Evolutionary conservation across 2,113 vertebrate species (phyloP).

Genomic region (Silurus meridionalis): DNA sequence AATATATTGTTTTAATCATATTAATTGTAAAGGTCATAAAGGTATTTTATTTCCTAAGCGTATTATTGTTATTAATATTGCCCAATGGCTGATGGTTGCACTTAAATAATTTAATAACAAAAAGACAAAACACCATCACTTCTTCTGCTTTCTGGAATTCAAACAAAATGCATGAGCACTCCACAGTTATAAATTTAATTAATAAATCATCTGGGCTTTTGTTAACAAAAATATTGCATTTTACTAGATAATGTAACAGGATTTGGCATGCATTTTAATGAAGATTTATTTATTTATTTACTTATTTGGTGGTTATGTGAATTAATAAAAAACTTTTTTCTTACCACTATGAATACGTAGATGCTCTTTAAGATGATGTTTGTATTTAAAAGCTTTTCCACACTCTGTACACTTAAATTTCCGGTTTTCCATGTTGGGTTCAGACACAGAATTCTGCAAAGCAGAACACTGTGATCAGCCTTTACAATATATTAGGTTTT

Average conservation of each 20-base stretch:
- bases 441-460: conserved; percentile 53
- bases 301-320: not conserved
- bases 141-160: not conserved
- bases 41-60: not conserved
- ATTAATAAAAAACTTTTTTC: conserved; percentile 46
- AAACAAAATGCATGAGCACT: not conserved
- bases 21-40: not conserved
- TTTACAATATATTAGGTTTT: not conserved
- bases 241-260: not conserved
- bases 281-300: not conserved
- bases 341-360: conserved; percentile 83
- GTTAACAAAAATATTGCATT: not conserved
- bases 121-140: not conserved
- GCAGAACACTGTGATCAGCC: not conserved
- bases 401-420: conserved; percentile 82
- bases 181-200: not conserved
- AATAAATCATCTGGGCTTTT: not conserved
- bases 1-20: not conserved
- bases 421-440: conserved; percentile 71
- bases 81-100: not conserved
- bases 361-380: conserved; percentile 84
- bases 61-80: not conserved
- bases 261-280: not conserved
- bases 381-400: conserved; percentile 84
- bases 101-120: not conserved